Evolutionary conservation across 1,140 invertebrate genomes (phyloP).

Genomic region (Scaptomyza montana): DNA sequence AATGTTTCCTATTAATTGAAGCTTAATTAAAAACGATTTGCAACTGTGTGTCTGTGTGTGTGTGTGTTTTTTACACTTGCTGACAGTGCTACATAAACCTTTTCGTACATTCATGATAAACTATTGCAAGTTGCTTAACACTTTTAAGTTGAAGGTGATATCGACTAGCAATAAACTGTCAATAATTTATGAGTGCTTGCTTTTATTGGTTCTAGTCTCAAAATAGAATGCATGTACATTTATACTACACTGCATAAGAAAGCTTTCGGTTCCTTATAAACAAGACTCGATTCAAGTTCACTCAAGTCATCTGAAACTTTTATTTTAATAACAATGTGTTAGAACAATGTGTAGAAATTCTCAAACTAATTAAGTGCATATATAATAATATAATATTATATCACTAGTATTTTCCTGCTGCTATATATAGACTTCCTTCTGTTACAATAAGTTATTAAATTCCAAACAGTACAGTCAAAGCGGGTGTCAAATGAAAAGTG

Average conservation of each 20-base stretch:
- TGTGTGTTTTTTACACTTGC: conserved; percentile 5
- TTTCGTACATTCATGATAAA: neutral
- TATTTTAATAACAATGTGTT: too few relatives aligned
- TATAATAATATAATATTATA: neutral
- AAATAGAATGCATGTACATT: neutral
- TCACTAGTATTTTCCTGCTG: neutral
- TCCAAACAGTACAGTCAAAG: neutral
- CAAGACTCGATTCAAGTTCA: too few relatives aligned
- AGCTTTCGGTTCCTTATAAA: too few relatives aligned
- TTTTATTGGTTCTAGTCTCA: neutral
- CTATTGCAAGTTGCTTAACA: neutral
- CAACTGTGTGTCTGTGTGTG: conserved; percentile 13
- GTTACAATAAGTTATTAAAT: conserved; percentile 1
- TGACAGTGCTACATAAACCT: conserved; percentile 1
- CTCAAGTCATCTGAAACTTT: too few relatives aligned
- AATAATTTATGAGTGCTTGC: conserved; percentile 18
- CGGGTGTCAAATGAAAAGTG: too few relatives aligned
- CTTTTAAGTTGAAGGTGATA: neutral
- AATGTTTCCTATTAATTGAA: conserved; percentile 42
- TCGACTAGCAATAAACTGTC: neutral
- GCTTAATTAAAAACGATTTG: conserved; percentile 39
- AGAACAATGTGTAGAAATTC: neutral
- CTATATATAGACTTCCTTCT: conserved; percentile 3
- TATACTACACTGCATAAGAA: too few relatives aligned
- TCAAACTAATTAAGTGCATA: neutral